phyloP scores from a whole-genome alignment of 23 tunicate genomes.

The Pegea sp. region DNA sequence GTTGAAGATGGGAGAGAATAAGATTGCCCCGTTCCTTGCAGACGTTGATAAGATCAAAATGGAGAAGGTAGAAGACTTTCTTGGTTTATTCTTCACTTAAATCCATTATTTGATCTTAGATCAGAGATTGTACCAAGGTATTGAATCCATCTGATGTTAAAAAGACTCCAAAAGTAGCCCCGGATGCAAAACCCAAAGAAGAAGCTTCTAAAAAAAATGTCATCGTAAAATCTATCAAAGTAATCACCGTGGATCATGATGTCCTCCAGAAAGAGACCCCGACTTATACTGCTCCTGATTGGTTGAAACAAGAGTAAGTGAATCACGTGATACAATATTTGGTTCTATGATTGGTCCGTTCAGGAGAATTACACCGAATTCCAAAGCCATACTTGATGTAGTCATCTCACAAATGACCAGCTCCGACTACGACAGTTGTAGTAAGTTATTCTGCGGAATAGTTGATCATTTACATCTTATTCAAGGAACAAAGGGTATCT shows the following conservation, averaged over 20 bases:
- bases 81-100: not conserved
- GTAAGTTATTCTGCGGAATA: not conserved
- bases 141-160: not conserved
- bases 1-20: conserved; percentile 31
- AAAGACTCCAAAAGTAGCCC: not conserved
- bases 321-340: not conserved
- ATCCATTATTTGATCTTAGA: not conserved
- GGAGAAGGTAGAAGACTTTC: conserved; percentile 29
- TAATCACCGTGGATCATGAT: too few species aligned
- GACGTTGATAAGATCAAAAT: conserved; percentile 81
- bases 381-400: not conserved
- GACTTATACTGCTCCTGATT: not conserved
- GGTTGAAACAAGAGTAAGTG: not conserved
- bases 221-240: too few species aligned
- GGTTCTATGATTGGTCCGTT: too few species aligned
- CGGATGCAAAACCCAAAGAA: not conserved
- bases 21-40: conserved; percentile 38
- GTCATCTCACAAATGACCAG: not conserved
- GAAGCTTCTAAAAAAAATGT: not conserved
- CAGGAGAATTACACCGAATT: not conserved
- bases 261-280: too few species aligned
- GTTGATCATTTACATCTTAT: conserved; percentile 70
- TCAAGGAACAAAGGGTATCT: conserved; percentile 95
- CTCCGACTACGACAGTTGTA: not conserved
- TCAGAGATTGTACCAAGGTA: not conserved